These are phyloP conservation scores for Furcula furcula DNA, from an alignment of 2,888 invertebrate genomes.

Conservation along the genomic window DNA sequence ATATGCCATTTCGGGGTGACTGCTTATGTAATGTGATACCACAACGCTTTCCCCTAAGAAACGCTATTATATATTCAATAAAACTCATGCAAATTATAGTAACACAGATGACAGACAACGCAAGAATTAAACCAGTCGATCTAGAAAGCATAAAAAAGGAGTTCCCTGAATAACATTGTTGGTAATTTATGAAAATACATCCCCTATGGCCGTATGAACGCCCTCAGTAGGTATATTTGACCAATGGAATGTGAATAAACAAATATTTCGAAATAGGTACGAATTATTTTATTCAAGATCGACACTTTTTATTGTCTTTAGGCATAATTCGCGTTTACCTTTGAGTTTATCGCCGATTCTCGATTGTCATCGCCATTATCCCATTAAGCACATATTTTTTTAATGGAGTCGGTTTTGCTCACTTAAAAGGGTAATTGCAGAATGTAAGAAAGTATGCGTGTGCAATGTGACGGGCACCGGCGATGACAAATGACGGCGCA, in stretches of 20 bases:
- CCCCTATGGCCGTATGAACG: no score
- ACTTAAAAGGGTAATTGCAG: conserved; percentile 72
- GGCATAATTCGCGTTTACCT: conserved; percentile 11
- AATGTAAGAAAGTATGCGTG: conserved; percentile 68
- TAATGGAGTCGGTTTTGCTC: conserved; percentile 57
- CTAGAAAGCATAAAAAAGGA: no score
- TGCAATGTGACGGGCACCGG: conserved; percentile 64
- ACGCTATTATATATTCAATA: conserved; percentile 5
- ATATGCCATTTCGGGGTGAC: conserved; percentile 55
- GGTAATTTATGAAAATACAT: no score
- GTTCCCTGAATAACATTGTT: no score
- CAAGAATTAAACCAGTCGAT: no score
- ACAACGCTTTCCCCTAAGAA: conserved; percentile 18
- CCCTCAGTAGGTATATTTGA: no score
- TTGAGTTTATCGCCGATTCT: conserved; percentile 27
- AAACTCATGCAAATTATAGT: no score
- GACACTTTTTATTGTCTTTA: conserved; percentile 3
- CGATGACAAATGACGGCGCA: conserved; percentile 73
- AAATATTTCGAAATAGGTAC: conserved; percentile 19
- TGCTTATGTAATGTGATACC: conserved; percentile 56
- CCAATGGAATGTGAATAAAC: conserved; percentile 24
- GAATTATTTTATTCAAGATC: not conserved
- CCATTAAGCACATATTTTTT: conserved; percentile 45
- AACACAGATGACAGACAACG: no score
- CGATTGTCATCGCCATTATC: conserved; percentile 53